Evolutionary conservation across 1,140 invertebrate genomes (phyloP), one percentile per base, ranked within the genome.

Genomic region (Riptortus pedestris): DNA sequence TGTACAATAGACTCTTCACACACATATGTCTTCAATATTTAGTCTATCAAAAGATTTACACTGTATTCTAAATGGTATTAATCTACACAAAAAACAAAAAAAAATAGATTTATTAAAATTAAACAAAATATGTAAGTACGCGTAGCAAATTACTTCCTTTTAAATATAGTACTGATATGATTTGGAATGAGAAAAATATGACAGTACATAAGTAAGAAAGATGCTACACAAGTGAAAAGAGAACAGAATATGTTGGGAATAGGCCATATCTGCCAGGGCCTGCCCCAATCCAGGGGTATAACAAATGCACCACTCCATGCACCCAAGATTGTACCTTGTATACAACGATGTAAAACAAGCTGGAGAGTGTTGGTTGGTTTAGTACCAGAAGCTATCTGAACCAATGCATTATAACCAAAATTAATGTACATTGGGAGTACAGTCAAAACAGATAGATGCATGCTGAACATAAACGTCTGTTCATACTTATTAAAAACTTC

Each of bases 241-340:
- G 85, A 82, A 58, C 87, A 87, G 9, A 83, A 74, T 62, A 81
- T 79, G 70, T 85, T 88, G 4, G 88, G 86, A 69, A 89, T 83
- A 0, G 88, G 88, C 88, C 89, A 91, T 60, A 74, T 75, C 76
- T 89, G 91, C 91, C 91, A 96, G 0, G 88, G 85, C 65, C 85
- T 79, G 73, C 95, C 89, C 93, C 93, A 96, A 73, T 96, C 92
- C 12, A 96, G 75, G 26, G 92, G 92, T 65, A 95, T 91, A 0
- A 90, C 85, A 66, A 90, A 80, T 26, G 90, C 88, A 18, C 91
- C 90, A 9, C 89, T 70, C 91, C 91, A 96, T 12, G 90, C 83
- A n/a, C 92, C 91, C 33, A 91, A 71, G 14, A 93, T 69, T 18
- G 85, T 82, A 45, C 79, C 70, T 47, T 81, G 73, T 18, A 84